These are phyloP conservation scores for Alloscopus bannaensis DNA, from an alignment of 2,888 invertebrate genomes.

Conservation along the genomic window DNA sequence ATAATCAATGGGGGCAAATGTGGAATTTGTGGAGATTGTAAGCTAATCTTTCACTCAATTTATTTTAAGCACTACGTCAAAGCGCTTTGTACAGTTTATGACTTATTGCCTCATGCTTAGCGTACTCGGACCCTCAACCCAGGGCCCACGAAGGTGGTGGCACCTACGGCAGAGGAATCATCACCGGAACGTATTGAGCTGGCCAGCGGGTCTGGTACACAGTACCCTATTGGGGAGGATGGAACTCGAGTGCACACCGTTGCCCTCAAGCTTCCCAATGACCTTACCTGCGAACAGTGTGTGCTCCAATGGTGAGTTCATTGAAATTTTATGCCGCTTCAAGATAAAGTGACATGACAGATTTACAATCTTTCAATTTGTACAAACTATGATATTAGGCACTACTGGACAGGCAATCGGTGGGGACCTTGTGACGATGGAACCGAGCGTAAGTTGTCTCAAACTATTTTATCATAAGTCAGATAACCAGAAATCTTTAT, in stretches of 20 bases:
- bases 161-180: constrained; percentile 73
- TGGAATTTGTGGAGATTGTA: constrained; percentile 76
- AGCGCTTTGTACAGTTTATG: neutral
- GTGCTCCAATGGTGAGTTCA: constrained; percentile 69
- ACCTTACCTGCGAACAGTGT: constrained; percentile 66
- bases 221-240: constrained; percentile 36
- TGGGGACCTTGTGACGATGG: constrained; percentile 56
- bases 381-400: no score
- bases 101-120: neutral
- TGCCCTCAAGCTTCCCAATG: constrained; percentile 36
- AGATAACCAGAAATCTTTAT: no score
- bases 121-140: constrained; percentile 46
- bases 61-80: neutral
- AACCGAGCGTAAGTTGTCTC: constrained; percentile 39
- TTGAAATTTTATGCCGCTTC: no score
- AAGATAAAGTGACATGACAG: no score
- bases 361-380: no score
- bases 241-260: constrained; percentile 60
- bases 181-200: constrained; percentile 73
- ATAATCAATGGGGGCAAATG: constrained; percentile 75
- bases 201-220: constrained; percentile 72
- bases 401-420: constrained; percentile 53
- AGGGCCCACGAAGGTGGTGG: constrained; percentile 74
- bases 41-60: constrained; percentile 8
- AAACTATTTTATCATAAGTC: no score